Evolutionary conservation across 2,113 vertebrate species (phyloP).

Genomic region (Bubalus kerabau): DNA sequence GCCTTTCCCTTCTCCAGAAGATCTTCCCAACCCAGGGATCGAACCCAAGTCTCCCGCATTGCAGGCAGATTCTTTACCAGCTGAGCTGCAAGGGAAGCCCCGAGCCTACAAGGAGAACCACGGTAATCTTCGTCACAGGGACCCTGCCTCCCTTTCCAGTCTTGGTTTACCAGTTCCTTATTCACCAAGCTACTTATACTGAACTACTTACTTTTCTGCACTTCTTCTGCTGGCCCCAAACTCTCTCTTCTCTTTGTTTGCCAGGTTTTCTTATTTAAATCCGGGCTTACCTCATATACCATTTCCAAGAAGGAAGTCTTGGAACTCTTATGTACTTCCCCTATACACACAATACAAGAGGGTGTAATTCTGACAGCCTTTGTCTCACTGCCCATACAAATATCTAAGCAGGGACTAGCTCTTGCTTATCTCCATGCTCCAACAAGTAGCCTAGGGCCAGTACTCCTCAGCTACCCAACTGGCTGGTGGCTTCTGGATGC

Average conservation of each 20-base stretch:
- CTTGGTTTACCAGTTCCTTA: not conserved
- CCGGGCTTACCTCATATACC: not conserved
- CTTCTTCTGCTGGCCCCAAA: not conserved
- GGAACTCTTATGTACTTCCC: not conserved
- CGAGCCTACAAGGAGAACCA: not conserved
- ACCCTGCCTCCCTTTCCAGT: not conserved
- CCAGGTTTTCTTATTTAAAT: not conserved
- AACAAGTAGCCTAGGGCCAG: not conserved
- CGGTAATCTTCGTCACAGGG: not conserved
- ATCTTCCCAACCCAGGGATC: not conserved
- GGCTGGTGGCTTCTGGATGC: not conserved
- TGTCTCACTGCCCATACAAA: not conserved
- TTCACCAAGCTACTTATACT: not conserved
- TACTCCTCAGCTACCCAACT: accelerated
- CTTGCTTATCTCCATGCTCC: not conserved
- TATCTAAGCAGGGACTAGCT: not conserved
- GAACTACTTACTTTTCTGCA: not conserved
- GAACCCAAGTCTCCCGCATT: accelerated
- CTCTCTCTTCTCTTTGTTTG: not conserved
- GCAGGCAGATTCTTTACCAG: not conserved
- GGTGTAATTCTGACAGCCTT: not conserved
- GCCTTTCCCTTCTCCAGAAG: not conserved
- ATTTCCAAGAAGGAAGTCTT: not conserved
- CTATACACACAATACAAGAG: not conserved
- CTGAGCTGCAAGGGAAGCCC: not conserved